A percentile compares a stretch with the other conserved stretches of the same genome.
phyloP scores from a whole-genome alignment of 2,113 vertebrate species.

The Zapus hudsonius region DNA sequence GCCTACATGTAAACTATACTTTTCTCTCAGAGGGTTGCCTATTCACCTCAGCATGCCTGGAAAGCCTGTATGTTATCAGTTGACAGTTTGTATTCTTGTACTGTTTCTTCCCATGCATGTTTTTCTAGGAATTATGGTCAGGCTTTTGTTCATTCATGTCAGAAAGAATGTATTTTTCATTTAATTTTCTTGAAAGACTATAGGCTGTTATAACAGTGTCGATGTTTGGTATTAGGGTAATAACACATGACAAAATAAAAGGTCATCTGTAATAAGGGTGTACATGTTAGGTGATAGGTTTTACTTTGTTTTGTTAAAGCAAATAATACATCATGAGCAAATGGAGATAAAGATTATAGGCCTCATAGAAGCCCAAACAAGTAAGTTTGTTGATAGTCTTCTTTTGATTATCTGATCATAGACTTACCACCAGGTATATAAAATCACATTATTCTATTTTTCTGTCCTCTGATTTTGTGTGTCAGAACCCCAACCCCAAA shows the following conservation, averaged over 20 bases:
- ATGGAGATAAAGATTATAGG: slow-evolving; percentile 7
- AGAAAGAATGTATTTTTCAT: slow-evolving; percentile 13
- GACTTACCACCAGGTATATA: background rate
- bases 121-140: background rate
- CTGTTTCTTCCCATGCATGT: slow-evolving; percentile 1
- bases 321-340: background rate
- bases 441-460: background rate
- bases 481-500: background rate
- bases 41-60: background rate
- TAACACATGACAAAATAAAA: slow-evolving; percentile 35
- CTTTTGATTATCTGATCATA: slow-evolving; percentile 1
- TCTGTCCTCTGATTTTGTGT: background rate
- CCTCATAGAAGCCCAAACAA: background rate
- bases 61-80: background rate
- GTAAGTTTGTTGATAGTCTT: slow-evolving; percentile 31
- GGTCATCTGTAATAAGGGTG: background rate
- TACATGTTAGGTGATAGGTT: background rate
- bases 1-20: background rate
- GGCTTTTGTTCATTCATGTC: background rate
- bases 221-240: background rate
- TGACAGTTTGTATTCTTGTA: background rate
- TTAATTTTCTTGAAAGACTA: slow-evolving; percentile 47
- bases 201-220: background rate
- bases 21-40: slow-evolving; percentile 8
- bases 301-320: slow-evolving; percentile 9